These are phyloP conservation scores for Polyodon spathula DNA, from an alignment of 2,113 vertebrate genomes.

Conservation along the genomic window DNA sequence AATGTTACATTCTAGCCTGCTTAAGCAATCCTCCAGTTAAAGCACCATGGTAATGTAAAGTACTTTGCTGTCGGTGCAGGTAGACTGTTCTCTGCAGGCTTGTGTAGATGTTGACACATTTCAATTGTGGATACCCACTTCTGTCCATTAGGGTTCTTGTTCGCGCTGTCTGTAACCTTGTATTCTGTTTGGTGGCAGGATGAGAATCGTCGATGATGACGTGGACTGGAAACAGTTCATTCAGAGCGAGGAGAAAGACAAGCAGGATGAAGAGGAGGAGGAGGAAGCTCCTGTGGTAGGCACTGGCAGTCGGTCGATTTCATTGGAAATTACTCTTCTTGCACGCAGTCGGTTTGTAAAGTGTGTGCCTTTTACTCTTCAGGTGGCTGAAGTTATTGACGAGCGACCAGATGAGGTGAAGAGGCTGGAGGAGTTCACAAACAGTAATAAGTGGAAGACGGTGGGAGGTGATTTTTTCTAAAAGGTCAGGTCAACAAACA, in stretches of 20 bases:
- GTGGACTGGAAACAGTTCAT: constrained; percentile 74
- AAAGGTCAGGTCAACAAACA: no score
- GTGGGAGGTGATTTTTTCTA: constrained; percentile 67
- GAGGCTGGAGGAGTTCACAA: constrained; percentile 77
- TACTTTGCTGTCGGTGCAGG: no score
- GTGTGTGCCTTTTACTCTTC: not conserved
- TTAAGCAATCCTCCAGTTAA: no score
- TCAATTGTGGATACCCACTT: no score
- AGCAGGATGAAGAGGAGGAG: constrained; percentile 54
- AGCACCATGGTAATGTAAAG: no score
- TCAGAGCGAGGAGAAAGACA: constrained; percentile 25
- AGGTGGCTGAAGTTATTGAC: constrained; percentile 89
- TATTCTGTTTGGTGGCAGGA: constrained; percentile 46
- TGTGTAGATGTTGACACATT: no score
- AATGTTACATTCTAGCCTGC: no score
- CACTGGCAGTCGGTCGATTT: not conserved
- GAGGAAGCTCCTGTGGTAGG: constrained; percentile 74
- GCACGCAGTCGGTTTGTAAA: not conserved
- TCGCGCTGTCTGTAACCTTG: not conserved
- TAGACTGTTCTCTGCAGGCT: no score
- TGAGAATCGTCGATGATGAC: constrained; percentile 91
- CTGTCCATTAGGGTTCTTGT: not conserved
- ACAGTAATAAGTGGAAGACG: constrained; percentile 77
- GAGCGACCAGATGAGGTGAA: constrained; percentile 85
- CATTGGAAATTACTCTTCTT: not conserved